These are phyloP conservation scores for Stigmatopora argus DNA, from an alignment of 2,113 vertebrate genomes.

Conservation along the genomic window DNA sequence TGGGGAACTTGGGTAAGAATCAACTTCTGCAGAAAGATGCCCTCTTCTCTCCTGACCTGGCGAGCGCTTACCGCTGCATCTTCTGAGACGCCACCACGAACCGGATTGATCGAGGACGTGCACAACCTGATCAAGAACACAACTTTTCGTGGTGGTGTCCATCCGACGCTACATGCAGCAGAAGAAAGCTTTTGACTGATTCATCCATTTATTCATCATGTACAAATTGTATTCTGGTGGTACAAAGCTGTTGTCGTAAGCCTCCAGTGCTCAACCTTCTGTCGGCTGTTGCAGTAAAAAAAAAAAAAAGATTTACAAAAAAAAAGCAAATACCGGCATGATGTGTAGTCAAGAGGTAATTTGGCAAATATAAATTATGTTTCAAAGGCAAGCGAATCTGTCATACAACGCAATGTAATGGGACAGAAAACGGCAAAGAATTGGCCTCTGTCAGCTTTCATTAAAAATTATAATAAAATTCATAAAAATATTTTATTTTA, in stretches of 20 bases:
- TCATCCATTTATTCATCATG: conserved; percentile 70
- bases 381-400: conserved; percentile 65
- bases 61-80: not conserved
- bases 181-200: conserved; percentile 36
- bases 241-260: conserved; percentile 67
- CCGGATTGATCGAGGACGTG: not conserved
- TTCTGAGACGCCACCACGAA: not conserved
- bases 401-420: conserved; percentile 43
- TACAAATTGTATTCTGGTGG: conserved; percentile 67
- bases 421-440: conserved; percentile 72
- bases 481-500: conserved; percentile 97
- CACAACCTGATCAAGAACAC: too few relatives aligned
- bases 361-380: conserved; percentile 71
- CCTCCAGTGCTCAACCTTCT: conserved; percentile 60
- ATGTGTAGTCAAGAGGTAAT: conserved; percentile 65
- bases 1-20: conserved; percentile 22
- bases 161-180: not conserved
- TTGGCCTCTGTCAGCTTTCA: conserved; percentile 63
- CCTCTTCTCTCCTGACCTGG: conserved; percentile 12
- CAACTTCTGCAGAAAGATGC: conserved; percentile 11
- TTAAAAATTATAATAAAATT: conserved; percentile 88
- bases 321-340: conserved; percentile 61
- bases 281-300: conserved; percentile 68
- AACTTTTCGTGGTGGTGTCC: too few relatives aligned
- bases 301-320: not conserved